Conservation (phyloP, 2,113 vertebrate species). For the Chloropsis hardwickii region DNA sequence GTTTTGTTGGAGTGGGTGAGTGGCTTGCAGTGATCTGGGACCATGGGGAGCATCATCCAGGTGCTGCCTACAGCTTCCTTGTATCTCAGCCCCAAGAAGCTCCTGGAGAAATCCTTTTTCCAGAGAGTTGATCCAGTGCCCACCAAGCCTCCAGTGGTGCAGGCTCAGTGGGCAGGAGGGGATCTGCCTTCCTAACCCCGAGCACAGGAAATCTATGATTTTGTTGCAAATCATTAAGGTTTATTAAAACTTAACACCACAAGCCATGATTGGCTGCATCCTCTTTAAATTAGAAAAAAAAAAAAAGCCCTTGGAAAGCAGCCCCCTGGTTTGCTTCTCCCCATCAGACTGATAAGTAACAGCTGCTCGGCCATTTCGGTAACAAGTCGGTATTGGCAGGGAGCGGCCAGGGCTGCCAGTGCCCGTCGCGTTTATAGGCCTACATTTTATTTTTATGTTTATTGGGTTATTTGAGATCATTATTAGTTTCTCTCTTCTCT, state of each 20-base stretch:
- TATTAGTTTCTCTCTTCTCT: conserved; percentile 63
- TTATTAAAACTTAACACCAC: conserved; percentile 44
- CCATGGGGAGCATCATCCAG: not conserved
- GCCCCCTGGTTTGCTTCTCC: conserved; percentile 27
- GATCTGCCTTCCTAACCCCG: not conserved
- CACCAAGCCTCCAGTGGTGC: not conserved
- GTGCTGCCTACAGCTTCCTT: not conserved
- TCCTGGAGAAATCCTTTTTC: not conserved
- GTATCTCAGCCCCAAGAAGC: not conserved
- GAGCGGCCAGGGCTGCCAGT: conserved; percentile 46
- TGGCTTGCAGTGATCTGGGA: not conserved
- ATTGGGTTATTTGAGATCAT: conserved; percentile 67
- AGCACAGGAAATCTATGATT: conserved; percentile 12
- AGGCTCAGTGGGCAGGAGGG: not conserved
- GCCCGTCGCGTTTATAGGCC: conserved; percentile 56
- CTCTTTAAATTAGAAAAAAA: conserved; percentile 33
- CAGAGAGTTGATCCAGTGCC: not conserved
- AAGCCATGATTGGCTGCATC: conserved; percentile 29
- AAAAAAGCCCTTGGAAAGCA: conserved; percentile 40
- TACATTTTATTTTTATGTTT: conserved; percentile 66
- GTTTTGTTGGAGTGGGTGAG: not conserved
- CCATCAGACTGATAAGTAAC: conserved; percentile 62
- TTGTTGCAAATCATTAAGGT: conserved; percentile 33
- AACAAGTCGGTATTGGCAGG: conserved; percentile 49
- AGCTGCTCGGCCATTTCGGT: conserved; percentile 60